Conservation (phyloP, 1,140 invertebrate genomes). For the Eufriesea mexicana region DNA sequence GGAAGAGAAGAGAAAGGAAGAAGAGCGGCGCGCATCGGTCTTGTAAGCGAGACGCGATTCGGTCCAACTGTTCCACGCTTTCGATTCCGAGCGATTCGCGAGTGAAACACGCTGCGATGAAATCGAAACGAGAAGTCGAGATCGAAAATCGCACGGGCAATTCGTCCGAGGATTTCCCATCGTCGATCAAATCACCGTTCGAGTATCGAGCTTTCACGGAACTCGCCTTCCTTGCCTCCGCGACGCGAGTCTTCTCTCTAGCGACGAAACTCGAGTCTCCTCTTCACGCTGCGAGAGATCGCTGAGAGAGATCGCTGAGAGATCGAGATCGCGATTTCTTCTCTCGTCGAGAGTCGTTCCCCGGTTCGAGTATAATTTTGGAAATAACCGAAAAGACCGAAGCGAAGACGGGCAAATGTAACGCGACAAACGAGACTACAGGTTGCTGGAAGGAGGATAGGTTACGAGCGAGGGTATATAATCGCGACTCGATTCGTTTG, state of each 20-base stretch:
- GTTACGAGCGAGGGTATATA: background rate
- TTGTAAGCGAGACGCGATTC: background rate
- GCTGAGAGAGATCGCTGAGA: too few relatives aligned
- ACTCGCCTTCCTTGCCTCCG: background rate
- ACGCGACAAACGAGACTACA: background rate
- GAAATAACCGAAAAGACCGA: too few relatives aligned
- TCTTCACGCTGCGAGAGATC: too few relatives aligned
- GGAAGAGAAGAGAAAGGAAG: too few relatives aligned
- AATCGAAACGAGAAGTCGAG: background rate
- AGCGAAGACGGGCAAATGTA: too few relatives aligned
- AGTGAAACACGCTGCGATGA: background rate
- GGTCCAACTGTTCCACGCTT: background rate
- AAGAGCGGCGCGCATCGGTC: background rate
- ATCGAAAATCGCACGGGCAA: slow-evolving; percentile 24
- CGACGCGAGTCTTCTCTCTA: background rate
- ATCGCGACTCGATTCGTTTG: slow-evolving; percentile 6
- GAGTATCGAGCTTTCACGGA: background rate
- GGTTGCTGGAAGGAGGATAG: background rate
- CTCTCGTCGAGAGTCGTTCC: background rate
- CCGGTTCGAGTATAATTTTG: too few relatives aligned
- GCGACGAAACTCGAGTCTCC: background rate
- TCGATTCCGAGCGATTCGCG: background rate
- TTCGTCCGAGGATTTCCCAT: background rate
- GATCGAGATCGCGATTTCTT: too few relatives aligned
- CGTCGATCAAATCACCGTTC: slow-evolving; percentile 1